Evolutionary conservation across 2,797 vertebrate species (phyloP).

Genomic region (Echiichthys vipera): DNA sequence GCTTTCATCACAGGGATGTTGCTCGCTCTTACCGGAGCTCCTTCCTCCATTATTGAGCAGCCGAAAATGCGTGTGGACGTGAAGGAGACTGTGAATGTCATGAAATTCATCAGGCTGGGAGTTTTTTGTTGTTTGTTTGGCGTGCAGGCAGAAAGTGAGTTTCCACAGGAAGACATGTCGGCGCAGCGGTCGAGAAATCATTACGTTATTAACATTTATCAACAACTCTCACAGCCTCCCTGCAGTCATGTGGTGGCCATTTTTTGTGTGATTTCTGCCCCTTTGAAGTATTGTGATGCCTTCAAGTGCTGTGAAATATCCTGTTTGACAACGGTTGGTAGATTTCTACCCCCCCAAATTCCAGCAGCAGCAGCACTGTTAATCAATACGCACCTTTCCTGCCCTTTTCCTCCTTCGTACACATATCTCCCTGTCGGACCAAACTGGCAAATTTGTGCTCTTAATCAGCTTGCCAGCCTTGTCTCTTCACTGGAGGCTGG

Average conservation of each 20-base stretch:
- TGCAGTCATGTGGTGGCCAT: slow-evolving; percentile 6
- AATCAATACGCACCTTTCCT: slow-evolving; percentile 71
- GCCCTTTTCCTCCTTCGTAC: slow-evolving; percentile 62
- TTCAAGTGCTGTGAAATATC: slow-evolving; percentile 57
- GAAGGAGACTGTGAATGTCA: slow-evolving; percentile 71
- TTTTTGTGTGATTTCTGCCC: slow-evolving; percentile 15
- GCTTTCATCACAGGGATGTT: slow-evolving; percentile 22
- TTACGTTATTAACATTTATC: slow-evolving; percentile 55
- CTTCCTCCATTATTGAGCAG: slow-evolving; percentile 46
- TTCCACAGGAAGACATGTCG: slow-evolving; percentile 36
- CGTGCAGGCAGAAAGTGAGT: slow-evolving; percentile 29
- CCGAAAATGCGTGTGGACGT: slow-evolving; percentile 40
- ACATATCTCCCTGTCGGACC: slow-evolving; percentile 64
- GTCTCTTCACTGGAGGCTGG: slow-evolving; percentile 74
- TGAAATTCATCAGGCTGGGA: slow-evolving; percentile 47
- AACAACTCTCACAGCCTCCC: slow-evolving; percentile 20
- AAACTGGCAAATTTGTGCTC: slow-evolving; percentile 75
- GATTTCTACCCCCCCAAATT: slow-evolving; percentile 37
- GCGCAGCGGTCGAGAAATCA: slow-evolving; percentile 18
- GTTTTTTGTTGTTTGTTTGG: slow-evolving; percentile 15
- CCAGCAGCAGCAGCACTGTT: slow-evolving; percentile 52
- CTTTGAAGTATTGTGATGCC: slow-evolving; percentile 52
- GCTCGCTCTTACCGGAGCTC: slow-evolving; percentile 34
- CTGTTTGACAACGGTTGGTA: slow-evolving; percentile 42
- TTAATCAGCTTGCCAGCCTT: slow-evolving; percentile 78